Evolutionary conservation across 2,797 vertebrate species (phyloP), one percentile per base, ranked within the genome.

Genomic region (Carapus acus): DNA sequence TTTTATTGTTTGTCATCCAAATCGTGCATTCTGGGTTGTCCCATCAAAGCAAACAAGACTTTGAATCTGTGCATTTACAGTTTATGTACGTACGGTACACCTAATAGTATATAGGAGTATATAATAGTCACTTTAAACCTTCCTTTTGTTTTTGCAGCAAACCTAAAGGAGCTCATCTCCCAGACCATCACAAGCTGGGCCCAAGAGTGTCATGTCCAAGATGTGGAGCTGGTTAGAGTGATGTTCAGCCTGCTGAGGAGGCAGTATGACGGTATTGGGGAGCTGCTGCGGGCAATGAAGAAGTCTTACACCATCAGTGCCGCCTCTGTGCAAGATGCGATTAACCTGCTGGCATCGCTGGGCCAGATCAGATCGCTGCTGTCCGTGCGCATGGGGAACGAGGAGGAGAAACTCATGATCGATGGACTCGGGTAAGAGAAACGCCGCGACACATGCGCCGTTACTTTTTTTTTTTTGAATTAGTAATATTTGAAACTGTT

Each of bases 351-450:
- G 33, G 94, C 86, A 2, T 95, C 96, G 1, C 87, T 98, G 78
- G 94, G 95, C 43, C 94, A 96, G 77, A 98, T 98, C 55, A 90
- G 96, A 57, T 98, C 95, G 0, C 90, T 98, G 62, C 91, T 98
- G 51, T 91, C 93, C 1, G 96, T 98, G 33, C 90, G 94, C 47
- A 98, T 98, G 96, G 96, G 96, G 47, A 92, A 90, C 66, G 95
- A 97, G 58, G 96, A 98, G 77, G 95, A 97, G 73, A 82, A 91
- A 62, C 93, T 98, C 17, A 98, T 98, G 95, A 97, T 97, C 64
- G 91, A 97, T n/a, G 96, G 96, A 51, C 85, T 98, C 19, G 90
- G 94, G 96, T 98, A 88, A 68, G 90, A 21, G 29, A 9, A 39
- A 2, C 19, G 12, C 13, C 20, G 3, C 38, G 33, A 11, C 17